phyloP scores from a whole-genome alignment of 2,797 vertebrate species.

The Melanotaenia trifasciata region DNA sequence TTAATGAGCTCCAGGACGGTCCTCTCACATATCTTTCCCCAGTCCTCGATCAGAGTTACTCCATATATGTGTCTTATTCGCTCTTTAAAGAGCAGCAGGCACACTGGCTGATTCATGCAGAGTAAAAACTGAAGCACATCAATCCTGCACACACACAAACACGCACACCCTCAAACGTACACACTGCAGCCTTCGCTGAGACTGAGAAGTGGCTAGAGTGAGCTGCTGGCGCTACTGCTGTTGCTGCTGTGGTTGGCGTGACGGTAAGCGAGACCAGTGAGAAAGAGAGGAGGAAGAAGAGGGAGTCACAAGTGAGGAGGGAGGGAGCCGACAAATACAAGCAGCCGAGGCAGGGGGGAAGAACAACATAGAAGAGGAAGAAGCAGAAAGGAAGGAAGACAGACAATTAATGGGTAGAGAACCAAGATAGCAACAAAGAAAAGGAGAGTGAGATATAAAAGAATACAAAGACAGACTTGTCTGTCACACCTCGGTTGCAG shows the following conservation, averaged over 20 bases:
- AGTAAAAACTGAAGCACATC: slow-evolving; percentile 42
- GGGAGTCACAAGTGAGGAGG: slow-evolving; percentile 44
- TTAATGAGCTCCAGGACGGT: slow-evolving; percentile 56
- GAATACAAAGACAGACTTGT: slow-evolving; percentile 45
- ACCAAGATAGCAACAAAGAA: slow-evolving; percentile 57
- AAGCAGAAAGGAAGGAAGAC: slow-evolving; percentile 73
- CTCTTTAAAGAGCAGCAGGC: slow-evolving; percentile 41
- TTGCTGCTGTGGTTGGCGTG: slow-evolving; percentile 70
- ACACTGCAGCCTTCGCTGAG: slow-evolving; percentile 66
- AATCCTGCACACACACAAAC: slow-evolving; percentile 24
- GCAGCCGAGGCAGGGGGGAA: slow-evolving; percentile 49
- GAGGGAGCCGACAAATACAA: slow-evolving; percentile 65
- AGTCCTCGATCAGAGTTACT: slow-evolving; percentile 58
- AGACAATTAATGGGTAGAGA: slow-evolving; percentile 67
- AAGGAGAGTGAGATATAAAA: slow-evolving; percentile 31
- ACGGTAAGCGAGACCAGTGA: slow-evolving; percentile 63
- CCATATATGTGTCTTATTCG: slow-evolving; percentile 36
- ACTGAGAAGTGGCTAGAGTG: slow-evolving; percentile 65
- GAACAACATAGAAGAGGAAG: slow-evolving; percentile 67
- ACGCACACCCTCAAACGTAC: slow-evolving; percentile 7
- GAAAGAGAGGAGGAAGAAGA: slow-evolving; percentile 39
- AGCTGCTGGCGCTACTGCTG: slow-evolving; percentile 60
- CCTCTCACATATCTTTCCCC: slow-evolving; percentile 43
- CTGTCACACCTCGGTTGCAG: slow-evolving; percentile 69
- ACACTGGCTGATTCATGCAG: slow-evolving; percentile 37